Evolutionary conservation across 2,888 invertebrate genomes (phyloP), one percentile per base, ranked within the genome.

Genomic region (Dorcus hopei): DNA sequence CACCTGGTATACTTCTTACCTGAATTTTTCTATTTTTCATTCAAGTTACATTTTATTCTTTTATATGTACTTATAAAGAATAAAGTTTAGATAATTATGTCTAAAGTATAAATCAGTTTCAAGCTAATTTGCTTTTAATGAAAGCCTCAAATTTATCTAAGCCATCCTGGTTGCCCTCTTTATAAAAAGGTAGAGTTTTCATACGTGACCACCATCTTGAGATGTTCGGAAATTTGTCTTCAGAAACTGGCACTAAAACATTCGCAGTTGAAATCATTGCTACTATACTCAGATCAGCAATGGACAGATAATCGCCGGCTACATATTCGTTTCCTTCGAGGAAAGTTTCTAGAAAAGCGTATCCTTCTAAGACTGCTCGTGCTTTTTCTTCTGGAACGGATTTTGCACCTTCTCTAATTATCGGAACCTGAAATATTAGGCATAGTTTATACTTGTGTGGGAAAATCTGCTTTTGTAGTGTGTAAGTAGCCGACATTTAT

Each of bases 261-360:
- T 65, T 55, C 16, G 61, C 41, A 3, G 64, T 55, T 1, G 65
- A 63, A 38, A 68, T 60, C 0, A 66, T 61, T 6, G 68, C 53
- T 14, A 66, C 45, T 11, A 67, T 55, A 58, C 65, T 68, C 45
- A 70, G 63, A 54, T 73, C 72, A 26, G 72, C 73, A 38, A 73
- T 61, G 3, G 70, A 67, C 0, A 69, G 43, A 7, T 75, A 69
- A 51, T 82, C 74, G 1, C 80, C 81, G 9, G 83, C 82, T 43
- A 82, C 71, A 72, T 79, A 85, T 42, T 79, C 74, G 1, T 77
- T 74, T 2, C 73, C 74, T 4, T 72, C 72, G 0, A 85, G 74
- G 59, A 81, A 81, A 2, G 66, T 70, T 61, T 85, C 82, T 41
- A 83, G 53, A 57, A 80, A 78, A 1, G 62, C 73, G 53, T 83